These are phyloP conservation scores for Harpegnathos saltator DNA, from an alignment of 1,140 invertebrate species.

Conservation along the genomic window DNA sequence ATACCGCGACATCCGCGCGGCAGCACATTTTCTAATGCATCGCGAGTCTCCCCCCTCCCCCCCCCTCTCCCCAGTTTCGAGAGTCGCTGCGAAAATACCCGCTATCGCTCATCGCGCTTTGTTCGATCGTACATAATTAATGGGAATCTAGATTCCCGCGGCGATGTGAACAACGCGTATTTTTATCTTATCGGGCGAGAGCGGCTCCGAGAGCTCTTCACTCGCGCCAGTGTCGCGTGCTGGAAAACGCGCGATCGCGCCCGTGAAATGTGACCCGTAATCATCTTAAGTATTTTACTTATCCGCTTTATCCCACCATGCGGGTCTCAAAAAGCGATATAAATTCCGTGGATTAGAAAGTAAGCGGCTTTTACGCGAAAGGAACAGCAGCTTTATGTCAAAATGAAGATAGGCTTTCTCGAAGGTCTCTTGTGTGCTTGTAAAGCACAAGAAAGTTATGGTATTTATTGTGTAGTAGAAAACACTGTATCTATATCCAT, in stretches of 20 bases:
- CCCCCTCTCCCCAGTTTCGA: conserved; percentile 8
- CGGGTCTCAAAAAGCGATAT: not conserved
- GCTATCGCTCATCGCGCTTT: conserved; percentile 29
- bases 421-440: not conserved
- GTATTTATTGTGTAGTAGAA: not conserved
- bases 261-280: conserved; percentile 5
- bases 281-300: conserved; percentile 26
- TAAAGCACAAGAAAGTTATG: not conserved
- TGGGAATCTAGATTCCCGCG: conserved; percentile 61
- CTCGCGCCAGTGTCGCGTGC: not conserved
- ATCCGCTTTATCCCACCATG: not conserved
- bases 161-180: conserved; percentile 15
- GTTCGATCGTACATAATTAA: conserved; percentile 63
- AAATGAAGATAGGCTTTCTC: not conserved
- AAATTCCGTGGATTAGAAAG: conserved; percentile 33
- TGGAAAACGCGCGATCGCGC: not conserved
- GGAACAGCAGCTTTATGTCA: not conserved
- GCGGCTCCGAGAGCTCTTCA: not conserved
- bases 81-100: conserved; percentile 55
- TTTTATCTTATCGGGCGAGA: conserved; percentile 15
- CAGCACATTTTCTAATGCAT: conserved; percentile 61
- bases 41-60: too few species aligned
- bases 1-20: conserved; percentile 27
- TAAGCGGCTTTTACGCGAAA: conserved; percentile 12
- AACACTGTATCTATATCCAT: not conserved